Evolutionary conservation across 2,113 vertebrate species (phyloP).

Genomic region (Mesocricetus auratus): DNA sequence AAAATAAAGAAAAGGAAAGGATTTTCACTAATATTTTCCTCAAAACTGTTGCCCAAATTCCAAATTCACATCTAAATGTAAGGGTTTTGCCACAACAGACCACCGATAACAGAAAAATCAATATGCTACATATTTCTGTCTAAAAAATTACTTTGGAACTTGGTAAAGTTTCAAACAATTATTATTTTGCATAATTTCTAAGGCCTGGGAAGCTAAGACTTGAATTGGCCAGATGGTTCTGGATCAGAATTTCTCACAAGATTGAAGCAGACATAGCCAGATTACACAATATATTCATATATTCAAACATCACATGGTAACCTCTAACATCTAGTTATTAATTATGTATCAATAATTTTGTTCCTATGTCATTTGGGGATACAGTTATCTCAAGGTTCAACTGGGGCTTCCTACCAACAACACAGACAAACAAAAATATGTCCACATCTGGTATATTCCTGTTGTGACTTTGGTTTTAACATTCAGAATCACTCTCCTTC

Average conservation of each 20-base stretch:
- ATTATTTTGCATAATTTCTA: neutral
- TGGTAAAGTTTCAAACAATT: neutral
- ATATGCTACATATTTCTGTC: neutral
- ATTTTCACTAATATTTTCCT: neutral
- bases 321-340: neutral
- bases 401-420: neutral
- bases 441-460: neutral
- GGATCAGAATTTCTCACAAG: constrained; percentile 10
- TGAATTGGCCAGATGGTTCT: neutral
- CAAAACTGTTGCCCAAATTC: constrained; percentile 7
- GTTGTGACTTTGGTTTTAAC: neutral
- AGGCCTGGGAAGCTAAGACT: neutral
- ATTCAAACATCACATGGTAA: neutral
- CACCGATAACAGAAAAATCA: neutral
- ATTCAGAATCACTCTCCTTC: neutral
- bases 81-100: constrained; percentile 51
- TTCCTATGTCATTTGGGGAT: neutral
- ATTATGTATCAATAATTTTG: neutral
- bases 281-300: neutral
- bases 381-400: neutral
- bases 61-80: constrained; percentile 31
- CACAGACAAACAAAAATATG: neutral
- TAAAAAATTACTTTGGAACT: neutral
- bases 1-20: neutral
- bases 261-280: neutral